These are phyloP conservation scores for Hypomecis atomaria DNA, from an alignment of 2,888 invertebrate species.

Conservation along the genomic window DNA sequence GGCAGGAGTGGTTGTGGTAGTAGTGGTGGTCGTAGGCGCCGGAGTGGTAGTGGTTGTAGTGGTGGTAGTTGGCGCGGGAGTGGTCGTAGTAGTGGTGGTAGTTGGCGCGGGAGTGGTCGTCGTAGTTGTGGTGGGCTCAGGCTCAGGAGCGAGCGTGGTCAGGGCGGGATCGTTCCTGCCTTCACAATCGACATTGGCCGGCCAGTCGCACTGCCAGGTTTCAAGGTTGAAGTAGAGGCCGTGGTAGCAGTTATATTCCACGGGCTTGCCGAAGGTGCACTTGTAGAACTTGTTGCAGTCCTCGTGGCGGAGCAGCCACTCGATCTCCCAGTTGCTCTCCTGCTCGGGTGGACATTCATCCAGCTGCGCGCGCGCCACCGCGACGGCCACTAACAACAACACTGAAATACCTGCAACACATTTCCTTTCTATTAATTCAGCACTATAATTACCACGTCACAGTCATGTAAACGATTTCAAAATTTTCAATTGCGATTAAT, in stretches of 20 bases:
- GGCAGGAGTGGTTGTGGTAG: slow-evolving; percentile 30
- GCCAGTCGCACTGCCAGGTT: slow-evolving; percentile 85
- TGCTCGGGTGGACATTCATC: slow-evolving; percentile 66
- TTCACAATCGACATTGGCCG: slow-evolving; percentile 85
- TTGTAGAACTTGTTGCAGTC: slow-evolving; percentile 87
- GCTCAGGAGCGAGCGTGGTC: slow-evolving; percentile 30
- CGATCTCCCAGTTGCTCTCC: slow-evolving; percentile 61
- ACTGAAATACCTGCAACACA: slow-evolving; percentile 50
- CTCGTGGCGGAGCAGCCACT: slow-evolving; percentile 81
- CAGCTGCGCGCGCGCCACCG: slow-evolving; percentile 48
- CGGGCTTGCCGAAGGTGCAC: slow-evolving; percentile 86
- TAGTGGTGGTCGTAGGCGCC: slow-evolving; percentile 13
- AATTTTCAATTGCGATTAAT: not conserved
- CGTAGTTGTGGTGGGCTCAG: slow-evolving; percentile 21
- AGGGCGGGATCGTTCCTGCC: slow-evolving; percentile 58
- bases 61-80: slow-evolving; percentile 31
- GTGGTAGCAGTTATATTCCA: slow-evolving; percentile 83
- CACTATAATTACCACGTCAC: slow-evolving; percentile 17
- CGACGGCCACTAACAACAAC: slow-evolving; percentile 49
- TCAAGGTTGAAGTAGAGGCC: slow-evolving; percentile 84
- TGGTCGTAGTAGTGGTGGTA: slow-evolving; percentile 26
- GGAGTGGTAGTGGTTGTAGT: slow-evolving; percentile 32
- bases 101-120: slow-evolving; percentile 33
- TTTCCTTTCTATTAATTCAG: not conserved
- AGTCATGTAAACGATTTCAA: not conserved